Base-by-base conservation (phyloP, 2,888 invertebrate genomes). In the Mellilla xanthometata region DNA sequence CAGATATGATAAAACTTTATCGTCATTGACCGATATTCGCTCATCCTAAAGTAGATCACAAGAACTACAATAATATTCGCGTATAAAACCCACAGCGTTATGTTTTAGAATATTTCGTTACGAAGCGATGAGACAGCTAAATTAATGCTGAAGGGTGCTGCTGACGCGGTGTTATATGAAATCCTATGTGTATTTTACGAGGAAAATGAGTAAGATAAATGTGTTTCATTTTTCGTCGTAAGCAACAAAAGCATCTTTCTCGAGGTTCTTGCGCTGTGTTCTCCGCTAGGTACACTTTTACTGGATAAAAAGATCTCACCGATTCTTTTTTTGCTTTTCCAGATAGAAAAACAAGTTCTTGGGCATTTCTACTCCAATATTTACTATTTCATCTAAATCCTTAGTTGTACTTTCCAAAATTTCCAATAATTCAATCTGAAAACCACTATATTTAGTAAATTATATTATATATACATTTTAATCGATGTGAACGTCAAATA, bases 11-110 rank as follows among this genome's bases (percentile, higher is more conserved):
- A 41, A 29, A 9, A 32, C 8, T 23, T 12, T 41, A 48, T 48
- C 38, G 28, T 33, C 29, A n/a, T 35, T 47, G 41, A 42, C 41
- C 47, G 33, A 48, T 41, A 38, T 48, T 39, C 22, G 38, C 41
- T 29, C 12, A 13, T 24, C 8, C 35, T 32, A 38, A 48, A 41
- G 47, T 48, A 39, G 47, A 48, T 48, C 26, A 28, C 35, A 23
- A 27, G 26, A 46, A 31, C 27, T 34, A 39, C 24, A 26, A 33
- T 22, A 22, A 12, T 23, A 40, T 8, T 27, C 2, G 26, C 19
- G 13, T 24, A 13, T 13, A 15, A n/a, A n/a, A n/a, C n/a, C n/a
- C n/a, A 12, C 15, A 26, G 7, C 24, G 19, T 19, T 32, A 32
- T 32, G 30, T 32, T 39, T 40, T 26, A 9, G 24, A 35, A n/a